Conservation (phyloP, 92 coral and sea anemone species). For the Anthopleura xanthogrammica region DNA sequence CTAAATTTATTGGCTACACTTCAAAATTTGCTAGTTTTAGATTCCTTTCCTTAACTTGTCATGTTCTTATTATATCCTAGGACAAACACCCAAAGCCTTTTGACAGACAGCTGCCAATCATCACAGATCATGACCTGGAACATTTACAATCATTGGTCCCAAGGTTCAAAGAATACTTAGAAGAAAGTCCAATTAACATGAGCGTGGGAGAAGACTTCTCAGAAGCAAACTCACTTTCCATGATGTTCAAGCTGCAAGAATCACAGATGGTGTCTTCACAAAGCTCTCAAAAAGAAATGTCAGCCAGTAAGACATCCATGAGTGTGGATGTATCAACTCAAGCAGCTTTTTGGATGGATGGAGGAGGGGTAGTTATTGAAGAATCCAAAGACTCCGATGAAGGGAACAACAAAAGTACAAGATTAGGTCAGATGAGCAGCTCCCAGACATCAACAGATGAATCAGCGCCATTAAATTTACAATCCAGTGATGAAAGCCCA, state of each 20-base stretch:
- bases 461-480: conserved; percentile 10
- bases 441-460: conserved; percentile 35
- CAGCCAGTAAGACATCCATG: conserved; percentile 46
- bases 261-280: conserved; percentile 3
- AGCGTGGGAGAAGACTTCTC: conserved; percentile 67
- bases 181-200: conserved; percentile 49
- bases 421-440: conserved; percentile 19
- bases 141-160: conserved; percentile 68
- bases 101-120: conserved; percentile 75
- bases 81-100: conserved; percentile 67
- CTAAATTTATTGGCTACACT: background rate
- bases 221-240: conserved; percentile 26
- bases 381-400: conserved; percentile 23
- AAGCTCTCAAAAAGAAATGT: conserved; percentile 9
- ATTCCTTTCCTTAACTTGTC: background rate
- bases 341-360: conserved; percentile 44
- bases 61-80: conserved; percentile 15
- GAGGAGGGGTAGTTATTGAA: background rate
- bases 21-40: too few relatives aligned
- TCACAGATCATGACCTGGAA: conserved; percentile 71
- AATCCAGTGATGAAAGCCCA: conserved; percentile 30
- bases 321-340: conserved; percentile 75
- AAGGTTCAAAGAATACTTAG: conserved; percentile 56
- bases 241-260: conserved; percentile 26
- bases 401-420: background rate